A percentile compares a stretch with the other conserved stretches of the same genome.
Conservation (phyloP, 2,888 invertebrate genomes). For the Drosophila stalkeri region DNA sequence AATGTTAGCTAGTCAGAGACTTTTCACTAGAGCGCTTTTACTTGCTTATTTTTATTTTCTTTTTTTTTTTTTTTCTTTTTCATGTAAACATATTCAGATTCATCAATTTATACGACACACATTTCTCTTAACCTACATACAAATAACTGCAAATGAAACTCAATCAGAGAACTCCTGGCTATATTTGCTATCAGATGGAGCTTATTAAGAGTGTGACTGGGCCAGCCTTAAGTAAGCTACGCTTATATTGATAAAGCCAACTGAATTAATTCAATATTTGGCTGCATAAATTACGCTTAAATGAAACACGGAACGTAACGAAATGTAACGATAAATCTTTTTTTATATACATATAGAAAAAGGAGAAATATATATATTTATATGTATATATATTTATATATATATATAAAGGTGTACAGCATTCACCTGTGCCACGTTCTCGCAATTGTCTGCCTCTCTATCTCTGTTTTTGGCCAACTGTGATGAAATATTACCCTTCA, state of each 20-base stretch:
- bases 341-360: background rate
- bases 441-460: conserved; percentile 11
- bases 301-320: conserved; percentile 9
- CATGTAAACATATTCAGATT: no score
- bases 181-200: conserved; percentile 2
- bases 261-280: conserved; percentile 62
- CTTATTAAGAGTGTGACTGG: conserved; percentile 57
- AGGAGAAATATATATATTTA: no score
- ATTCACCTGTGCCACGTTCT: conserved; percentile 39
- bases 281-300: conserved; percentile 53
- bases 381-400: background rate
- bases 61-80: no score
- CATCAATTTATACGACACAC: no score
- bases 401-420: conserved; percentile 6
- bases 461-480: conserved; percentile 38
- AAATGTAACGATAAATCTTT: conserved; percentile 49
- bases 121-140: no score
- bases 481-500: conserved; percentile 74
- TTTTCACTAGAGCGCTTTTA: no score
- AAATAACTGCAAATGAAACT: no score
- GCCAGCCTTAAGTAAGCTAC: conserved; percentile 12
- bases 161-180: no score
- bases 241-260: conserved; percentile 62
- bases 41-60: no score
- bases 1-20: no score